Evolutionary conservation across 2,888 invertebrate genomes (phyloP), one percentile per base, ranked within the genome.

Genomic region (Meliscaeva auricollis): DNA sequence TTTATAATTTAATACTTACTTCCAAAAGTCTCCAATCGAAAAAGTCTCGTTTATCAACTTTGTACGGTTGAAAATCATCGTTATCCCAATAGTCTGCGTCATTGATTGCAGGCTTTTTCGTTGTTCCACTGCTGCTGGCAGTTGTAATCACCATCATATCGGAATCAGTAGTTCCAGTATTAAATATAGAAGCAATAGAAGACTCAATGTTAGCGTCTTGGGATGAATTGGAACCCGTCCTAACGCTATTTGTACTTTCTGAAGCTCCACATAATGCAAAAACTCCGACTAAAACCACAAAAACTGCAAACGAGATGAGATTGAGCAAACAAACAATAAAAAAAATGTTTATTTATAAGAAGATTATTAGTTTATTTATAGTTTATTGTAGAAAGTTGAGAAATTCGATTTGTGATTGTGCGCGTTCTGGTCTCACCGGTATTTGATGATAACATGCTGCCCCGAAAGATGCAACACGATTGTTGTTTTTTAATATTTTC

Each of bases 21-120:
- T 94, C 95, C 17, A 95, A 93, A 22, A 96, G 89, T 64, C 93
- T 93, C 95, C 95, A 95, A 78, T 96, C 95, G 89, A 96, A 96
- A 69, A 92, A 92, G 87, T 95, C 95, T 87, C 94, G 90, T 8
- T 89, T 88, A 68, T 92, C 91, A 70, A 90, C 89, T 66, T 90
- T 89, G 77, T 90, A 91, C 9, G 91, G 92, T 11, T 91, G 89
- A 88, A 90, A 92, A 35, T 89, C 88, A 74, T 90, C 90, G 32
- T 88, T 88, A 74, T 91, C 91, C 85, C 88, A 88, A 69, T 88
- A 88, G 32, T 90, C 89, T 48, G 88, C 85, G 87, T 89, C 89
- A 50, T 89, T 54, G 17, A 73, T 76, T 5, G 35, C 15, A 3
- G 72, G 66, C 1, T 76, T 48, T 52, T 48, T 78, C 1, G 35